phyloP scores from a whole-genome alignment of 2,113 vertebrate genomes.

The Saccopteryx bilineata region DNA sequence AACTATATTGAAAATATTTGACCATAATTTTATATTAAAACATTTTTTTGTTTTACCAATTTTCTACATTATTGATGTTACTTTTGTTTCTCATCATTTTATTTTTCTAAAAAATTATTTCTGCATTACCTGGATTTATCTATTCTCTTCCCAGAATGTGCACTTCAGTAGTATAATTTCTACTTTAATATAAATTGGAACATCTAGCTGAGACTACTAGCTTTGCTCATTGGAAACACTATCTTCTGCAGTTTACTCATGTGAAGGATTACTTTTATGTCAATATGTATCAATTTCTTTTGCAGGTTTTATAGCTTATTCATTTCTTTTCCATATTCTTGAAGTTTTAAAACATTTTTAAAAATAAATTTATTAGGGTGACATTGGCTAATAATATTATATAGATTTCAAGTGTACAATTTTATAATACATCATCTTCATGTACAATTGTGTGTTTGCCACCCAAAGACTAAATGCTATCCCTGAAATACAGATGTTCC shows the following conservation, averaged over 20 bases:
- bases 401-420: not conserved
- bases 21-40: not conserved
- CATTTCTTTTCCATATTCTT: not conserved
- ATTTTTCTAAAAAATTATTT: not conserved
- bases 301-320: not conserved
- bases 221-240: not conserved
- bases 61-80: not conserved
- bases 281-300: not conserved
- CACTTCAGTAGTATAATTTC: not conserved
- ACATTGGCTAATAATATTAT: not conserved
- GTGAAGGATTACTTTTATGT: not conserved
- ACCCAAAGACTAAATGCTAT: not conserved
- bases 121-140: not conserved
- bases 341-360: not conserved
- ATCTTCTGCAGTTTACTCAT: not conserved
- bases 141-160: not conserved
- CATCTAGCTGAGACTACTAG: not conserved
- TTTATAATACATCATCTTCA: not conserved
- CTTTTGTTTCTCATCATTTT: not conserved
- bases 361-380: not conserved
- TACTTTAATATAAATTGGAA: not conserved
- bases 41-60: no score
- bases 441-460: not conserved
- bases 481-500: not conserved
- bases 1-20: not conserved